Evolutionary conservation across 1,140 invertebrate species (phyloP).

Genomic region (Parasteatoda tepidariorum): DNA sequence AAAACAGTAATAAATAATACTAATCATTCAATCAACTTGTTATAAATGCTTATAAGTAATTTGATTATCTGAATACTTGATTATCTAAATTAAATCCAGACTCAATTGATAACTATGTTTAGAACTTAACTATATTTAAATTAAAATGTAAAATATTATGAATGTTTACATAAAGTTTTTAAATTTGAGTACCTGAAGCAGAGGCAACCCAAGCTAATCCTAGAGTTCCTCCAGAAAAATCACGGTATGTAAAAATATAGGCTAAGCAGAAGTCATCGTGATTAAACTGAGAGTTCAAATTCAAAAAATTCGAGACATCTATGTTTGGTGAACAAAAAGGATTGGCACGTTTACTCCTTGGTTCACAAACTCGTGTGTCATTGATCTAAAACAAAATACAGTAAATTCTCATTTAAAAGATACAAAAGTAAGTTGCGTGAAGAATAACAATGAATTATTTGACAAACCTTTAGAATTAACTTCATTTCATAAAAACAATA

Average conservation of each 20-base stretch:
- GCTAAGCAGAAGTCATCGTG: slow-evolving; percentile 98
- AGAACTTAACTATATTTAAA: too few species aligned
- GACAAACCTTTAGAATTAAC: too few species aligned
- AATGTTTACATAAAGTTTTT: too few species aligned
- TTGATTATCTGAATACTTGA: too few species aligned
- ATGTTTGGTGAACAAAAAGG: slow-evolving; percentile 98
- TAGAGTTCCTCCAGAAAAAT: slow-evolving; percentile 95
- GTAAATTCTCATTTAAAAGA: neutral
- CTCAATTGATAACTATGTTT: too few species aligned
- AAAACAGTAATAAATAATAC: too few species aligned
- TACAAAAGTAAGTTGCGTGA: slow-evolving; percentile 6
- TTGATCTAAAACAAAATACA: slow-evolving; percentile 77
- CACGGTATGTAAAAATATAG: slow-evolving; percentile 97
- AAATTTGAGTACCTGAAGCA: slow-evolving; percentile 84
- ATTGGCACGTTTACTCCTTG: slow-evolving; percentile 78
- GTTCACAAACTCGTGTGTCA: slow-evolving; percentile 82
- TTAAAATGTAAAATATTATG: too few species aligned
- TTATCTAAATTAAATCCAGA: too few species aligned
- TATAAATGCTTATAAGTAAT: too few species aligned
- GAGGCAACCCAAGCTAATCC: slow-evolving; percentile 98
- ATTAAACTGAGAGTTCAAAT: slow-evolving; percentile 95
- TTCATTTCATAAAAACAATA: too few species aligned
- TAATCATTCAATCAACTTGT: too few species aligned
- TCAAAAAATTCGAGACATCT: slow-evolving; percentile 99
- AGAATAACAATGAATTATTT: neutral